Conservation (phyloP, 2,113 vertebrate species). For the Mesoclemmys tuberculata region DNA sequence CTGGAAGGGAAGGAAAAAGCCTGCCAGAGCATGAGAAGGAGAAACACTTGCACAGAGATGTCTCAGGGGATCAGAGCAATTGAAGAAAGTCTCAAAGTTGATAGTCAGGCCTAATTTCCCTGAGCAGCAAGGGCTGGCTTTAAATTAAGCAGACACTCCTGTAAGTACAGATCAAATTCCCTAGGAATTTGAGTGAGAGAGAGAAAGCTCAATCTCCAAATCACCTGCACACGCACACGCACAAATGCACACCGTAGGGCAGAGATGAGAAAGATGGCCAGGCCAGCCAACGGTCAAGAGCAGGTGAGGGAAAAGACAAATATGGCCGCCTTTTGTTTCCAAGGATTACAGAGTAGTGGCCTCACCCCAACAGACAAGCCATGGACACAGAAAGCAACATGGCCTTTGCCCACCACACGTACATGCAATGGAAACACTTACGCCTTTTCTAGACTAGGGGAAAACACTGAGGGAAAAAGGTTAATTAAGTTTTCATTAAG, state of each 20-base stretch:
- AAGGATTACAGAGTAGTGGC: not conserved
- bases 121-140: not conserved
- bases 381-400: not conserved
- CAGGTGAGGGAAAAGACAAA: fast-evolving
- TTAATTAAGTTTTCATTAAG: not conserved
- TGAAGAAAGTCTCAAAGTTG: conserved; percentile 21
- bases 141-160: conserved; percentile 39
- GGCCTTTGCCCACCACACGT: not conserved
- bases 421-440: not conserved
- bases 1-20: conserved; percentile 1
- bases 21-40: not conserved
- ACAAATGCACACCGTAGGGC: fast-evolving
- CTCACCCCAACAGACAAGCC: not conserved
- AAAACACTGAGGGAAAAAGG: not conserved
- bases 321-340: not conserved
- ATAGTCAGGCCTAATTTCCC: conserved; percentile 42
- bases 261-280: not conserved
- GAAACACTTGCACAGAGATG: not conserved
- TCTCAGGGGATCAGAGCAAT: conserved; percentile 45
- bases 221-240: too few species aligned
- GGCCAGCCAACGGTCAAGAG: not conserved
- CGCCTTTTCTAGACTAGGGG: fast-evolving
- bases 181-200: not conserved
- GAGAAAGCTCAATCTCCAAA: not conserved
- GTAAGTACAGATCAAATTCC: conserved; percentile 58